These are phyloP conservation scores for Meloidogyne exigua DNA, from an alignment of 1,140 invertebrate species.

Conservation along the genomic window DNA sequence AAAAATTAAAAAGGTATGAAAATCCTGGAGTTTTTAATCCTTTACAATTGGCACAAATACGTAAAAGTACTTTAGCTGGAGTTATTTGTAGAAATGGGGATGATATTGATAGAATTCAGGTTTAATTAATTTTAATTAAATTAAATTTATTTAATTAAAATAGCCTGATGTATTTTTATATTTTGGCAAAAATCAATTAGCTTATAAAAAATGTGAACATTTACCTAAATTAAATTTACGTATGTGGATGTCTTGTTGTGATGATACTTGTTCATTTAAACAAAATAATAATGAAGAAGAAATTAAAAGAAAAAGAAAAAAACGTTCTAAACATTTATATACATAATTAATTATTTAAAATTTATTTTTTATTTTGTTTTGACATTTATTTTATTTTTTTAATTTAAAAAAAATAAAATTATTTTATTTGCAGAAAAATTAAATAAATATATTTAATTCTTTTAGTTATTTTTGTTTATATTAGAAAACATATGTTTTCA, in stretches of 20 bases:
- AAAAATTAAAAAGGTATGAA: slow-evolving; percentile 78
- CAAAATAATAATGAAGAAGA: slow-evolving; percentile 11
- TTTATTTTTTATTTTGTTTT: too few relatives aligned
- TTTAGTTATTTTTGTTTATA: neutral
- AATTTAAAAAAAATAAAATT: too few relatives aligned
- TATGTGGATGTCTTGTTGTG: slow-evolving; percentile 63
- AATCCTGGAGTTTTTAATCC: slow-evolving; percentile 79
- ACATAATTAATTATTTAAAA: neutral
- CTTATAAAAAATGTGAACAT: slow-evolving; percentile 49
- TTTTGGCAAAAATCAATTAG: slow-evolving; percentile 48
- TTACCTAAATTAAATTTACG: slow-evolving; percentile 51
- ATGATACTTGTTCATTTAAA: slow-evolving; percentile 45
- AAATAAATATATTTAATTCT: too few relatives aligned
- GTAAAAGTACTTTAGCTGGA: slow-evolving; percentile 72
- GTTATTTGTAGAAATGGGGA: slow-evolving; percentile 79
- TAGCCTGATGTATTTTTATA: slow-evolving; percentile 59
- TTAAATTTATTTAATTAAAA: slow-evolving; percentile 25
- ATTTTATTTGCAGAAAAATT: too few relatives aligned
- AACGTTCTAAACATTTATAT: slow-evolving; percentile 1
- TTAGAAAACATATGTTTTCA: neutral
- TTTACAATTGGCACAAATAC: slow-evolving; percentile 73
- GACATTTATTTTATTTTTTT: too few relatives aligned
- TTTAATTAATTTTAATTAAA: slow-evolving; percentile 24
- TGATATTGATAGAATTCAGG: slow-evolving; percentile 70
- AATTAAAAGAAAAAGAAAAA: neutral